A percentile compares a stretch with the other conserved stretches of the same genome.
These are phyloP conservation scores for Scaptomyza polygonia DNA, from an alignment of 2,888 invertebrate genomes.

Conservation along the genomic window DNA sequence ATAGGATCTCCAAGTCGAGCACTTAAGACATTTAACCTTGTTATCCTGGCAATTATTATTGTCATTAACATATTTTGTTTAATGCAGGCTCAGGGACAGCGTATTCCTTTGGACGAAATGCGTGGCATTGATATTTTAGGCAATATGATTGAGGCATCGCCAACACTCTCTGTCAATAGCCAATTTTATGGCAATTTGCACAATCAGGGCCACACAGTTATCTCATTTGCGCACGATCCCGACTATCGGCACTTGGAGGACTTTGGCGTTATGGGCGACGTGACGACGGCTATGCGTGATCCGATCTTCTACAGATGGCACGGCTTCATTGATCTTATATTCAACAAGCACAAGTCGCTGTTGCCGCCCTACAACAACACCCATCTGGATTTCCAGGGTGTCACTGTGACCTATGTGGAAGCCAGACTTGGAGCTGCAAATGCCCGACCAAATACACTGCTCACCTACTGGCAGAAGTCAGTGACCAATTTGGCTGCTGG, in stretches of 20 bases:
- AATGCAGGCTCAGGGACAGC: slow-evolving; percentile 64
- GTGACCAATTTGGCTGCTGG: slow-evolving; percentile 92
- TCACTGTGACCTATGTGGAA: slow-evolving; percentile 63
- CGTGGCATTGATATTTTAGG: slow-evolving; percentile 92
- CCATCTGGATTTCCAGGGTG: slow-evolving; percentile 71
- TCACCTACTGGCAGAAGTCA: slow-evolving; percentile 92
- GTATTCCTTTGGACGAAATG: slow-evolving; percentile 81
- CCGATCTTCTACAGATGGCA: slow-evolving; percentile 95
- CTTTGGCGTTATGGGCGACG: slow-evolving; percentile 91
- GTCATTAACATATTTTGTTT: not conserved
- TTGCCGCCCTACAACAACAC: slow-evolving; percentile 86
- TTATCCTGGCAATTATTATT: not conserved
- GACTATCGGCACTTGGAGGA: slow-evolving; percentile 89
- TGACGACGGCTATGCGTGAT: slow-evolving; percentile 93
- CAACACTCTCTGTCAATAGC: slow-evolving; percentile 87
- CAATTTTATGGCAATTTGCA: slow-evolving; percentile 91
- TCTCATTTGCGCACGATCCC: slow-evolving; percentile 92
- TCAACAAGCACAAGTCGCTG: slow-evolving; percentile 89
- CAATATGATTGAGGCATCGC: slow-evolving; percentile 90
- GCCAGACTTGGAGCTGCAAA: slow-evolving; percentile 65
- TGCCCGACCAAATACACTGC: slow-evolving; percentile 86
- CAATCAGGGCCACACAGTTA: slow-evolving; percentile 92
- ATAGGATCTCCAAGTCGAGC: too few species aligned
- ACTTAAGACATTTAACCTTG: too few species aligned
- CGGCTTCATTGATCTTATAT: slow-evolving; percentile 90